phyloP scores from a whole-genome alignment of 2,888 invertebrate genomes.

The Agonopterix subpropinquella region DNA sequence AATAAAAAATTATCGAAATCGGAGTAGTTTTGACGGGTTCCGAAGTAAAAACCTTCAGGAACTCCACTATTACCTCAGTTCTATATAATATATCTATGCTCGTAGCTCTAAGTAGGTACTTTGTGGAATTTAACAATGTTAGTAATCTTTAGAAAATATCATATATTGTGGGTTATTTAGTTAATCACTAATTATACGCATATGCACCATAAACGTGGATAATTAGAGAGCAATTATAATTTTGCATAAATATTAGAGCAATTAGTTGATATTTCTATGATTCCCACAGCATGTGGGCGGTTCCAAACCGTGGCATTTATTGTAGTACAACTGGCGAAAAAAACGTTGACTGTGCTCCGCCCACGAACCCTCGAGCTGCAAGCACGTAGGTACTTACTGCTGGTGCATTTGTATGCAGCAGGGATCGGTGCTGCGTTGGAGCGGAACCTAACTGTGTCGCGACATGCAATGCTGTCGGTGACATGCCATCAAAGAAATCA shows the following conservation, averaged over 20 bases:
- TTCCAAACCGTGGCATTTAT: conserved; percentile 39
- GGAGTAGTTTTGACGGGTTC: too few species aligned
- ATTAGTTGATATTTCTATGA: conserved; percentile 27
- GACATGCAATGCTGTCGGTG: conserved; percentile 38
- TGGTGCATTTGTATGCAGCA: conserved; percentile 24
- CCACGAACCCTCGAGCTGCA: conserved; percentile 18
- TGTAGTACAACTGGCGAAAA: conserved; percentile 43
- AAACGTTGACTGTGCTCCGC: conserved; percentile 33
- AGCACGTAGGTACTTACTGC: conserved; percentile 1
- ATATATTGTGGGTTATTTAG: background rate
- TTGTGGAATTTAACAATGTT: too few species aligned
- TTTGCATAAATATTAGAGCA: conserved; percentile 21
- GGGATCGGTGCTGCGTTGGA: conserved; percentile 15
- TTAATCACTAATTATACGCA: conserved; percentile 4
- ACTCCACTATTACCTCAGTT: too few species aligned
- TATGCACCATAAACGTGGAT: conserved; percentile 8
- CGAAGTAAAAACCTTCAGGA: too few species aligned
- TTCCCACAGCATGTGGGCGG: conserved; percentile 36
- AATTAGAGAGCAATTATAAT: conserved; percentile 13
- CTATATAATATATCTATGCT: too few species aligned
- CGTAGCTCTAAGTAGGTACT: too few species aligned
- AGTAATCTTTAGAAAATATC: too few species aligned
- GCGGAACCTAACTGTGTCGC: conserved; percentile 38
- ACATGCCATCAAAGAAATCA: conserved; percentile 7
- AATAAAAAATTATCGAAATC: too few species aligned